These are phyloP conservation scores for Pantherophis vulpinus DNA, from an alignment of 2,797 vertebrate species.

Conservation along the genomic window DNA sequence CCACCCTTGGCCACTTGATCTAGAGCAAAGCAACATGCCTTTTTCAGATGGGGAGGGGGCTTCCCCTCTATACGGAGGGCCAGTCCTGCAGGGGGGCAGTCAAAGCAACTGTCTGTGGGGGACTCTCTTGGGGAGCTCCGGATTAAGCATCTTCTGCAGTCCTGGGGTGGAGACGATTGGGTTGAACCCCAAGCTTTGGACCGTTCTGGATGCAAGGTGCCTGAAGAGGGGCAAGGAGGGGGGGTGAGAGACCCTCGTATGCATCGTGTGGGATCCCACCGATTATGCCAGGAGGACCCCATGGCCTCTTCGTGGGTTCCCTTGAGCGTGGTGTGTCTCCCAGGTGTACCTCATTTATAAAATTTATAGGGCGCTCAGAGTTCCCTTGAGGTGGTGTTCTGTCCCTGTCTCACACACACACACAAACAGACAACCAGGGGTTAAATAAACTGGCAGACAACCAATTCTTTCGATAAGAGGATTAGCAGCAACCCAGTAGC, in stretches of 20 bases:
- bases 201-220: not conserved
- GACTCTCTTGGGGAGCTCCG: not conserved
- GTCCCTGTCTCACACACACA: no score
- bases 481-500: no score
- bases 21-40: not conserved
- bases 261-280: not conserved
- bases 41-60: not conserved
- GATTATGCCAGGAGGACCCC: not conserved
- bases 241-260: not conserved
- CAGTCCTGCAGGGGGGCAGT: not conserved
- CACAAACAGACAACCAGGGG: no score
- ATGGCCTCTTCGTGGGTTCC: rapidly evolving
- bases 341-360: no score
- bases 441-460: no score
- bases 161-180: no score
- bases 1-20: not conserved
- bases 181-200: not conserved
- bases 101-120: not conserved
- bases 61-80: not conserved
- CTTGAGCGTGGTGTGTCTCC: not conserved
- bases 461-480: no score
- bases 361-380: no score
- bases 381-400: no score
- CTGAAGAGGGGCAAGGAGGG: not conserved
- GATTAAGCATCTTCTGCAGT: not conserved